Evolutionary conservation across 2,113 vertebrate genomes (phyloP), one percentile per base, ranked within the genome.

Genomic region (Austrofundulus limnaeus): DNA sequence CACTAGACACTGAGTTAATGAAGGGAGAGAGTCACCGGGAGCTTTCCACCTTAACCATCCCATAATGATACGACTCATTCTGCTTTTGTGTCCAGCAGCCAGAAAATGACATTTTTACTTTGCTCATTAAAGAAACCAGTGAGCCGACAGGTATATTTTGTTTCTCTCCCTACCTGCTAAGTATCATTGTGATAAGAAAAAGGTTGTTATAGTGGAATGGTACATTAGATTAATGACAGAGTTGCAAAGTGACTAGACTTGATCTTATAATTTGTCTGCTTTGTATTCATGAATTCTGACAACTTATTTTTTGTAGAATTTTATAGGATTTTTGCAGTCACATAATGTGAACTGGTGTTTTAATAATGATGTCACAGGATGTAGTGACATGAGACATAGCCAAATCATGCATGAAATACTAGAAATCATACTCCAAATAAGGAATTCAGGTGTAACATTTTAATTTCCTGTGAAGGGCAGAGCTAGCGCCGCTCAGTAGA

Each of bases 391-490:
- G 34, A 41, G 46, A 50, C 13, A 19, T 24, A 20, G 7, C 24
- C 13, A 51, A 37, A 43, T 28, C 17, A 13, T 52, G 21, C 46
- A 38, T 62, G 31, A 56, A 25, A 24, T 21, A 37, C 20, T 41
- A 17, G 34, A 62, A 63, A 61, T 61, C 21, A 61, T 65, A 11
- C 39, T 48, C 42, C 31, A 37, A 60, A 69, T 70, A 43, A 74
- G 51, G 55, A 50, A 45, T 64, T 61, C 65, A 70, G 55, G 65
- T 80, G 66, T 65, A 70, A 68, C 20, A 0, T 61, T 81, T 83
- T 88, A 77, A 88, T 87, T 83, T 84, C 78, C 76, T 84, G 78
- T 81, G 76, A 84, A 84, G 80, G 82, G 66, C 84, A 80, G 57
- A 46, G 68, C 58, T 60, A 42, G 65, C 3, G 39, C 37, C 31